A percentile compares a stretch with the other conserved stretches of the same genome.
Evolutionary conservation across 1,140 invertebrate species (phyloP).

Genomic region (Formica exsecta): DNA sequence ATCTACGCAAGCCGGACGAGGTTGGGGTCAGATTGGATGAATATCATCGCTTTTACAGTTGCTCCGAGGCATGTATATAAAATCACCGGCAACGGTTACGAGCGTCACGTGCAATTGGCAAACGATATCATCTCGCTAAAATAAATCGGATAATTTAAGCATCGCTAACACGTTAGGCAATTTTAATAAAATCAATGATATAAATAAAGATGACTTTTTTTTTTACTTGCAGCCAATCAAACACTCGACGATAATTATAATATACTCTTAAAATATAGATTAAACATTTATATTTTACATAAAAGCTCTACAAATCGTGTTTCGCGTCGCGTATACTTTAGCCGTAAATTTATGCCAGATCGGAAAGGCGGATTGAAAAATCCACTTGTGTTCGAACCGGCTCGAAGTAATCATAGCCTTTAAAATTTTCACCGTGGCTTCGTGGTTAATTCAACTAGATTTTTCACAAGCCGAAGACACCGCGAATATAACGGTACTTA

Average conservation of each 20-base stretch:
- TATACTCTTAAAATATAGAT: neutral
- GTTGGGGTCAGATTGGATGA: slow-evolving; percentile 62
- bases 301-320: slow-evolving; percentile 7
- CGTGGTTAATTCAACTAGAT: slow-evolving; percentile 61
- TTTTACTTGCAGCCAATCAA: neutral
- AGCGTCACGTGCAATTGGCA: slow-evolving; percentile 63
- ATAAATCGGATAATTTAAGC: slow-evolving; percentile 32
- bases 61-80: slow-evolving; percentile 56
- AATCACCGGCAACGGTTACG: slow-evolving; percentile 50
- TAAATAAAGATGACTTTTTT: neutral
- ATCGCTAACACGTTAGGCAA: neutral
- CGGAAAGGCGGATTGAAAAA: slow-evolving; percentile 48
- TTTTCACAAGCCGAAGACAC: slow-evolving; percentile 54
- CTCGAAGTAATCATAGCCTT: slow-evolving; percentile 61
- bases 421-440: slow-evolving; percentile 47
- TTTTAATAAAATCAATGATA: neutral
- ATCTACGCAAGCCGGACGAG: slow-evolving; percentile 64
- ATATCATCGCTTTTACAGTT: slow-evolving; percentile 71
- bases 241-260: slow-evolving; percentile 38
- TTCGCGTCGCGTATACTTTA: slow-evolving; percentile 25
- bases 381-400: slow-evolving; percentile 42
- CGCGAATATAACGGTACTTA: slow-evolving; percentile 61
- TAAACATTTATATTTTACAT: neutral
- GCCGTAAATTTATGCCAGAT: slow-evolving; percentile 28
- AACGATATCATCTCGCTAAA: slow-evolving; percentile 50